Base-by-base conservation (phyloP, 2,888 invertebrate genomes). In the Phortica okadai region DNA sequence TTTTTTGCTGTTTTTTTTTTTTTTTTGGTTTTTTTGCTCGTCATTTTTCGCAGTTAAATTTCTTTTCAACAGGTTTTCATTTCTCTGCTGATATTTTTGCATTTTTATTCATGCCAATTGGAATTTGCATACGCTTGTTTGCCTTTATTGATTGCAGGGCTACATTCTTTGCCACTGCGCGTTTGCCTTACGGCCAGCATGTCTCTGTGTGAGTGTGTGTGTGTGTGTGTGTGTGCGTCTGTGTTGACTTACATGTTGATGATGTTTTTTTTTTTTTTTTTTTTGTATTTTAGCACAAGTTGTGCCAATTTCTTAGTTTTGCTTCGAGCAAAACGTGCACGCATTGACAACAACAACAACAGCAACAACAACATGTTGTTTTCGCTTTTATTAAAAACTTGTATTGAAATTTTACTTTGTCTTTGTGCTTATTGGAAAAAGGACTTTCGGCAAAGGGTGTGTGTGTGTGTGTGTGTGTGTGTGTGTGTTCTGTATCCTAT, bases 101-200 rank as follows among this genome's bases (percentile, higher is more conserved):
- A 45, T 66, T 14, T 33, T 33, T 25, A 44, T 50, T 21, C 69
- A 45, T 69, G 44, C 16, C 45, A 69, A 69, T 21, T 50, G n/a
- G 45, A 44, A 50, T 69, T 45, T 69, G 45, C 45, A 45, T 45
- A 44, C 67, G 44, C 45, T 45, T 69, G n/a, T 69, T 69, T 69
- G 69, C 21, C 41, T 45, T 45, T 69, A 69, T 69, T 69, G 69
- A 69, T 69, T 69, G 69, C 69, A 21, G 69, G 44, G 44, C 16
- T 69, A 33, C 50, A 50, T 6, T 50, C 14, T 6, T 1, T 50
- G 50, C 10, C 14, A 50, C 50, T 50, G 33, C 33, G 33, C 33
- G 4, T 33, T 33, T 33, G 33, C 33, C 33, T 33, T 33, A 33
- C 33, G 33, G 33, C 33, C 33, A 33, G 33, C 33, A 33, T 1